A percentile compares a stretch with the other conserved stretches of the same genome.
Conservation (phyloP, 2,888 invertebrate genomes). For the Galeruca laticollis region DNA sequence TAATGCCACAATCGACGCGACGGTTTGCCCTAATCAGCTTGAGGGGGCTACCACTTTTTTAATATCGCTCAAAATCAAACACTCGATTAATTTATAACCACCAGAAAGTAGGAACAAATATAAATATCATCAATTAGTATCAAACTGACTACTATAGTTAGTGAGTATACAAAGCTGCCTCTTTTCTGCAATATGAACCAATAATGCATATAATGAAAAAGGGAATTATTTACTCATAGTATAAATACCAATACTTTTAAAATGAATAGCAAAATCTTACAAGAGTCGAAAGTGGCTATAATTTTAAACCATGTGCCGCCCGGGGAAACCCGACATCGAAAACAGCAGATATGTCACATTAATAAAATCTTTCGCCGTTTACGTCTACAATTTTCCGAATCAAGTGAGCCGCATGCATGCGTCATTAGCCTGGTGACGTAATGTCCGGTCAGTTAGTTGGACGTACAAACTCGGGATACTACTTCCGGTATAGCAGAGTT, state of each 20-base stretch:
- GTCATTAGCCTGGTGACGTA: conserved; percentile 58
- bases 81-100: too few relatives aligned
- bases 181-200: neutral
- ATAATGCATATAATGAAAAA: too few relatives aligned
- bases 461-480: conserved; percentile 60
- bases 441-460: conserved; percentile 55
- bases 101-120: too few relatives aligned
- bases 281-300: conserved; percentile 6
- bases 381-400: conserved; percentile 50
- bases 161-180: too few relatives aligned
- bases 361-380: conserved; percentile 33
- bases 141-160: too few relatives aligned
- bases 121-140: too few relatives aligned
- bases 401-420: conserved; percentile 50
- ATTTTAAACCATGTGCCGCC: neutral
- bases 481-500: conserved; percentile 60
- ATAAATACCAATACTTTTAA: neutral
- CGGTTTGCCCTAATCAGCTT: too few relatives aligned
- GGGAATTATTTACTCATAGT: neutral
- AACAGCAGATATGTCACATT: conserved; percentile 30
- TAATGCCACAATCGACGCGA: too few relatives aligned
- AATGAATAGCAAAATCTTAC: neutral
- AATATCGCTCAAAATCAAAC: too few relatives aligned
- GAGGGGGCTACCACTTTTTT: too few relatives aligned
- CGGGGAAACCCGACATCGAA: neutral